Evolutionary conservation across 2,888 invertebrate genomes (phyloP).

Genomic region (Ashinkailepas kermadecensis): DNA sequence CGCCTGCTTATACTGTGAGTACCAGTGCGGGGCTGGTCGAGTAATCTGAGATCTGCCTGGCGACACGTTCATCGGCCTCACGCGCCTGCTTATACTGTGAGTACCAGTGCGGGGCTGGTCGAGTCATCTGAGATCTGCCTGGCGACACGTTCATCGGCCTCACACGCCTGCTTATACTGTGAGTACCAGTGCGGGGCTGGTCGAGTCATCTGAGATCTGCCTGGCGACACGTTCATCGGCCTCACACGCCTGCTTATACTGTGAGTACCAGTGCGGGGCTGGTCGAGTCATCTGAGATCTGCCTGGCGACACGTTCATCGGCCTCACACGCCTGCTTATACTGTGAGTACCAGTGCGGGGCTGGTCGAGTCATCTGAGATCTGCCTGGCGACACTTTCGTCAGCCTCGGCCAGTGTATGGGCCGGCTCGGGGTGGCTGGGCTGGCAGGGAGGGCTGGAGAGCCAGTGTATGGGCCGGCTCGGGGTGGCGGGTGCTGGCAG

Average conservation of each 20-base stretch:
- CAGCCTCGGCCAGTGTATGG: too few species aligned
- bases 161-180: conserved; percentile 74
- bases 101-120: conserved; percentile 42
- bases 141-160: conserved; percentile 72
- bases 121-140: conserved; percentile 58
- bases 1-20: conserved; percentile 81
- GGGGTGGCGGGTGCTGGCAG: too few species aligned
- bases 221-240: conserved; percentile 69
- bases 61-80: conserved; percentile 70
- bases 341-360: conserved; percentile 58
- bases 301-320: conserved; percentile 67
- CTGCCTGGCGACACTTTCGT: too few species aligned
- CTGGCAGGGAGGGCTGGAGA: too few species aligned
- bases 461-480: too few species aligned
- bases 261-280: conserved; percentile 53
- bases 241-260: conserved; percentile 71
- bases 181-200: conserved; percentile 45
- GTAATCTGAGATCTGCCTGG: conserved; percentile 60
- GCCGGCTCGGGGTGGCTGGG: too few species aligned
- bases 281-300: conserved; percentile 53
- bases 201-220: conserved; percentile 55
- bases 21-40: background rate
- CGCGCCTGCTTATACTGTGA: conserved; percentile 76
- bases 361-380: too few species aligned
- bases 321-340: conserved; percentile 69